phyloP scores from a whole-genome alignment of 2,888 invertebrate species.

The Unio delphinus region DNA sequence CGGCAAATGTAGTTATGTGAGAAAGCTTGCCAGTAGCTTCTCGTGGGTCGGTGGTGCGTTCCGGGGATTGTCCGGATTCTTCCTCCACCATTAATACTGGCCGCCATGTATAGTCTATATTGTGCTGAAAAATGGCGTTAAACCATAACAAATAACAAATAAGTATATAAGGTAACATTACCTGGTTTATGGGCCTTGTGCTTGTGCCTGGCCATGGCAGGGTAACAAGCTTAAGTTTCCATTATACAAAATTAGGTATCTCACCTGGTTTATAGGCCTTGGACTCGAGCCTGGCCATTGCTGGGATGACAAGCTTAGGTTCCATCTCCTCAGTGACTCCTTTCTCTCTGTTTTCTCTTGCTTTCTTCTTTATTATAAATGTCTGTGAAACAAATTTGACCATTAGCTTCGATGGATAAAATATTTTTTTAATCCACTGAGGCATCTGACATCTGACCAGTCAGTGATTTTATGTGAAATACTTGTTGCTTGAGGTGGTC shows the following conservation, averaged over 20 bases:
- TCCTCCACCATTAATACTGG: no score
- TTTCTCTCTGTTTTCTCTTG: conserved; percentile 55
- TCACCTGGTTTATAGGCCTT: conserved; percentile 71
- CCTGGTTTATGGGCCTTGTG: conserved; percentile 70
- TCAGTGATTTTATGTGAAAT: no score
- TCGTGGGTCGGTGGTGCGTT: no score
- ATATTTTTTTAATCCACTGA: neutral
- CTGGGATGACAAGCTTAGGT: conserved; percentile 69
- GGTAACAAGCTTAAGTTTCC: conserved; percentile 63
- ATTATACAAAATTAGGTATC: neutral
- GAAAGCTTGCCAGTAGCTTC: no score
- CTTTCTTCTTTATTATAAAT: conserved; percentile 68
- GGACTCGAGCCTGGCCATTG: conserved; percentile 67
- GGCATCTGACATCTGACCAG: no score
- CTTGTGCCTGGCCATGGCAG: conserved; percentile 68
- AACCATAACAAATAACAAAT: no score
- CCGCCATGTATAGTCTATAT: no score
- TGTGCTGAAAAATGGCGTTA: no score
- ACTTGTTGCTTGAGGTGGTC: no score
- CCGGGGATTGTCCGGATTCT: no score
- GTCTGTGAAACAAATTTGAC: conserved; percentile 53
- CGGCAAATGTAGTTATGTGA: no score
- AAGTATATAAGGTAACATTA: no score
- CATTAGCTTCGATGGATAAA: neutral
- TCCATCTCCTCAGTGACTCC: conserved; percentile 38